Conservation (phyloP, 2,113 vertebrate species). For the Pholis gunnellus region DNA sequence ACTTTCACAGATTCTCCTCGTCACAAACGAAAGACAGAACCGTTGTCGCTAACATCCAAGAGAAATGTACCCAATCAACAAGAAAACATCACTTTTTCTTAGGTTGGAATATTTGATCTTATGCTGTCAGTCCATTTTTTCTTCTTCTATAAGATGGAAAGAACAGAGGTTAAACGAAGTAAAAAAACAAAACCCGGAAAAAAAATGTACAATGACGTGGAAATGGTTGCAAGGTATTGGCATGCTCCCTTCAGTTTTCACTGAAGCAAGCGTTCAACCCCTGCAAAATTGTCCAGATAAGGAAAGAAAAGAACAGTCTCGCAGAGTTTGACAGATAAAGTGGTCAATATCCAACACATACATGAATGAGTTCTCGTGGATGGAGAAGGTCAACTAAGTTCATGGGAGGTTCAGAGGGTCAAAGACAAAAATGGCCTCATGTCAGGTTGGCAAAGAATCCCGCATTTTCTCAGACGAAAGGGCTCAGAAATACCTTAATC, state of each 20-base stretch:
- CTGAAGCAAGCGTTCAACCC: slow-evolving; percentile 71
- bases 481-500: slow-evolving; percentile 73
- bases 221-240: slow-evolving; percentile 71
- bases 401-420: slow-evolving; percentile 79
- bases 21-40: slow-evolving; percentile 67
- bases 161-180: slow-evolving; percentile 68
- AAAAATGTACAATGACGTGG: slow-evolving; percentile 62
- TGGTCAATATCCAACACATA: slow-evolving; percentile 73
- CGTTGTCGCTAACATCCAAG: slow-evolving; percentile 48
- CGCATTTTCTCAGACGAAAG: slow-evolving; percentile 68
- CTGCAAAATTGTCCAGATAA: slow-evolving; percentile 71
- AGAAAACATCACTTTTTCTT: slow-evolving; percentile 68
- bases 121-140: slow-evolving; percentile 84
- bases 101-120: slow-evolving; percentile 71
- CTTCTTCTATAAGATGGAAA: slow-evolving; percentile 69
- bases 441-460: slow-evolving; percentile 73
- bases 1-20: slow-evolving; percentile 73
- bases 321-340: slow-evolving; percentile 66
- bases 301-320: slow-evolving; percentile 70
- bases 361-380: slow-evolving; percentile 76
- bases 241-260: slow-evolving; percentile 74
- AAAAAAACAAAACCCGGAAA: slow-evolving; percentile 51
- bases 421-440: slow-evolving; percentile 74
- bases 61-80: slow-evolving; percentile 72
- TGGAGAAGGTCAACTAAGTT: slow-evolving; percentile 78